Percentiles rank a stretch among this genome's conserved stretches.
Conservation (phyloP, 1,140 invertebrate species). For the Ditylenchus dipsaci region DNA sequence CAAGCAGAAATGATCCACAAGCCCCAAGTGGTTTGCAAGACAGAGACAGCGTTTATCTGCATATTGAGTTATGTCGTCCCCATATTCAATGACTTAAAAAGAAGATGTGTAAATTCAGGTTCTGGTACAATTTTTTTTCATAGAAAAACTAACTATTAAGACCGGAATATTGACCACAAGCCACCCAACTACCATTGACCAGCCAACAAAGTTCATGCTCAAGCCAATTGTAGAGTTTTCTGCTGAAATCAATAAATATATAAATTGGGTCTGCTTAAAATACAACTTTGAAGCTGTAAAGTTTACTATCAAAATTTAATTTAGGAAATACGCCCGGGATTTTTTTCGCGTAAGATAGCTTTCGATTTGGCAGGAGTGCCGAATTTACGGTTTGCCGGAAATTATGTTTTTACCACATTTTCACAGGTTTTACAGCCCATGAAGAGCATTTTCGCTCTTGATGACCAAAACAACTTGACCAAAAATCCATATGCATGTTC, state of each 20-base stretch:
- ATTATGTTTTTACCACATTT: too few species aligned
- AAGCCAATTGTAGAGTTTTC: constrained; percentile 44
- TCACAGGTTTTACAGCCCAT: too few species aligned
- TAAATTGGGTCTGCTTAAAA: neutral
- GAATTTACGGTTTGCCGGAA: too few species aligned
- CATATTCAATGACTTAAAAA: constrained; percentile 52
- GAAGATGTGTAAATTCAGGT: neutral
- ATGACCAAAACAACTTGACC: too few species aligned
- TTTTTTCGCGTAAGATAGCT: too few species aligned
- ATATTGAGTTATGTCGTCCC: constrained; percentile 41
- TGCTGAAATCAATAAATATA: constrained; percentile 33
- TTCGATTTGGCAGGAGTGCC: too few species aligned
- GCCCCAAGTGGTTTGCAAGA: constrained; percentile 49
- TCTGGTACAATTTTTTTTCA: neutral
- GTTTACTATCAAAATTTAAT: neutral
- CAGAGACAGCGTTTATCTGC: constrained; percentile 46
- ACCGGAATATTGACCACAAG: constrained; percentile 44
- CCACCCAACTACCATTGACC: constrained; percentile 53
- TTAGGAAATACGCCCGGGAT: neutral
- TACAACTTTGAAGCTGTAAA: neutral
- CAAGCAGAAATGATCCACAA: constrained; percentile 52
- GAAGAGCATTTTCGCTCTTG: too few species aligned
- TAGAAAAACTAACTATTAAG: constrained; percentile 38
- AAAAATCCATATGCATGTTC: too few species aligned
- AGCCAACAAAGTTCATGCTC: constrained; percentile 48